phyloP scores from a whole-genome alignment of 2,888 invertebrate genomes.

The Acanthopleura granulata region DNA sequence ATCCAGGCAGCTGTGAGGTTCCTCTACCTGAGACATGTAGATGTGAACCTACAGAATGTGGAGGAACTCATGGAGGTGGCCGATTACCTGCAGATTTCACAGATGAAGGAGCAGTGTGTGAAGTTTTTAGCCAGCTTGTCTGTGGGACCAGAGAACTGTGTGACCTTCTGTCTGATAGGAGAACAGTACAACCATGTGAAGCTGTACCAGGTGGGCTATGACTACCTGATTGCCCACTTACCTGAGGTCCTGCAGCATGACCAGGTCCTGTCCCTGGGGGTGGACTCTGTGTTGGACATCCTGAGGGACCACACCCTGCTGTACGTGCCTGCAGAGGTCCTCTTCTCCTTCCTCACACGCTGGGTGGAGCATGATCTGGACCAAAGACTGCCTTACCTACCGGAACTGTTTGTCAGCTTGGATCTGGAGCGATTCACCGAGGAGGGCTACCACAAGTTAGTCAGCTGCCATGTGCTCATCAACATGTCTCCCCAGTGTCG shows the following conservation, averaged over 20 bases:
- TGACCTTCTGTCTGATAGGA: slow-evolving; percentile 44
- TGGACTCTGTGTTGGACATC: slow-evolving; percentile 45
- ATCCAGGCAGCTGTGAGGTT: slow-evolving; percentile 46
- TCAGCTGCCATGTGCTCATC: slow-evolving; percentile 6
- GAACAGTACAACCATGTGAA: slow-evolving; percentile 50
- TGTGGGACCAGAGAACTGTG: slow-evolving; percentile 46
- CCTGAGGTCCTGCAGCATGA: slow-evolving; percentile 45
- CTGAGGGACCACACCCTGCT: slow-evolving; percentile 43
- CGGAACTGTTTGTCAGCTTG: slow-evolving; percentile 44
- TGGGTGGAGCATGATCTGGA: slow-evolving; percentile 47
- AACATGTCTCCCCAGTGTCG: slow-evolving; percentile 7
- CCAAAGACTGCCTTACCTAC: slow-evolving; percentile 34
- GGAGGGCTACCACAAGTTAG: slow-evolving; percentile 21
- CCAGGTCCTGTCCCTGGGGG: slow-evolving; percentile 44
- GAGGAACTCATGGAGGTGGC: slow-evolving; percentile 48
- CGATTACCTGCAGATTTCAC: slow-evolving; percentile 52
- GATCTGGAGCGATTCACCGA: slow-evolving; percentile 38
- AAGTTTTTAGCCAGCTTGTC: slow-evolving; percentile 39
- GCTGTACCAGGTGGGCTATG: slow-evolving; percentile 41
- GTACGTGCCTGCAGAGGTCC: slow-evolving; percentile 45
- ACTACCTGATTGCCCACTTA: slow-evolving; percentile 48
- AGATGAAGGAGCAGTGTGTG: slow-evolving; percentile 45
- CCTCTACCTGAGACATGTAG: slow-evolving; percentile 45
- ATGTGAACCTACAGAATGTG: slow-evolving; percentile 38
- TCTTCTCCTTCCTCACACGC: slow-evolving; percentile 46